phyloP scores from a whole-genome alignment of 2,797 vertebrate genomes.

The Knipowitschia caucasica region DNA sequence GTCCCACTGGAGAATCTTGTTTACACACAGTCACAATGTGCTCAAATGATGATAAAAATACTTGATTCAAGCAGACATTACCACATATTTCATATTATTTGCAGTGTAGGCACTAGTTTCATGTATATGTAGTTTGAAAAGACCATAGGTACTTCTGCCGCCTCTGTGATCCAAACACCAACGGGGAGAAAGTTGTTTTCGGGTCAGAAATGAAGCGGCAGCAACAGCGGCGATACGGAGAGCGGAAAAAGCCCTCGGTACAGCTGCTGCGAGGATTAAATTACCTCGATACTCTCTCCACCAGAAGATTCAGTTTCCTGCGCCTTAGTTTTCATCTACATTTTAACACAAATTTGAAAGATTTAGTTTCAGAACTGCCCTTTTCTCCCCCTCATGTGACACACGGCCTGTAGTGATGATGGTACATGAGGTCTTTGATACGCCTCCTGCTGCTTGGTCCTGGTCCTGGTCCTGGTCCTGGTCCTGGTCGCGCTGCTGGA shows the following conservation, averaged over 20 bases:
- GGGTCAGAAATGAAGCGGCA: constrained; percentile 41
- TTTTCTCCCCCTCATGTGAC: background rate
- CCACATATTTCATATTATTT: too few species aligned
- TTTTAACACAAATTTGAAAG: constrained; percentile 60
- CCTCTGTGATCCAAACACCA: background rate
- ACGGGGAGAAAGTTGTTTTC: constrained; percentile 13
- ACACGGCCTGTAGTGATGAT: constrained; percentile 10
- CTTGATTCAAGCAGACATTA: too few species aligned
- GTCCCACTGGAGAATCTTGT: too few species aligned
- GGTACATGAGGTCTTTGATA: constrained; percentile 46
- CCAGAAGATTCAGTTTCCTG: constrained; percentile 63
- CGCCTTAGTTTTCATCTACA: constrained; percentile 44
- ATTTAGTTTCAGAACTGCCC: constrained; percentile 54
- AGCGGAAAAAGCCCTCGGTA: constrained; percentile 63
- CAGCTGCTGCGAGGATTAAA: constrained; percentile 71
- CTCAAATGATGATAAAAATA: too few species aligned
- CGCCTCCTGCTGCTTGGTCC: constrained; percentile 29
- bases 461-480: constrained; percentile 55
- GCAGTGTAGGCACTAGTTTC: too few species aligned
- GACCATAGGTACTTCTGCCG: too few species aligned
- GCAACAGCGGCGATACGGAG: constrained; percentile 39
- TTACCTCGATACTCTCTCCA: constrained; percentile 68
- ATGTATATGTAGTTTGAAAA: too few species aligned
- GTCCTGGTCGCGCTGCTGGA: constrained; percentile 57
- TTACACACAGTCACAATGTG: too few species aligned